phyloP scores from a whole-genome alignment of 2,888 invertebrate genomes.

The Rugalucina vietnamica region DNA sequence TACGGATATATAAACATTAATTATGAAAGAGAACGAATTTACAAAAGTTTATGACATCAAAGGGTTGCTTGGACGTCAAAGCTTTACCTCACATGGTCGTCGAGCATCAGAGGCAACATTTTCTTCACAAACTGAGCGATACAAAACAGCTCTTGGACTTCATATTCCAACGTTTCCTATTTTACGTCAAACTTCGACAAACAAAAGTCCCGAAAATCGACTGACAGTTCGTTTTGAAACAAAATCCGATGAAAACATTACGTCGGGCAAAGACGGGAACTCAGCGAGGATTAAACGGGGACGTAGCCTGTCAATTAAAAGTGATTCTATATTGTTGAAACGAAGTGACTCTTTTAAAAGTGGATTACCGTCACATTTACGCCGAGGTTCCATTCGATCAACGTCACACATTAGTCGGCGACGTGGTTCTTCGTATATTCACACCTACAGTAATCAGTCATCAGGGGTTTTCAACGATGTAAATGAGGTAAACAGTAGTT shows the following conservation, averaged over 20 bases:
- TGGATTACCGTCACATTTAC: background rate
- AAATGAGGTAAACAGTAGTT: too few species aligned
- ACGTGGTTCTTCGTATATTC: background rate
- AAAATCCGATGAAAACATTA: background rate
- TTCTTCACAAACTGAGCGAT: conserved; percentile 17
- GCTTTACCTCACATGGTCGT: conserved; percentile 34
- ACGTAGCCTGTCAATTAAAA: background rate
- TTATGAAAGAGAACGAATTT: conserved; percentile 28
- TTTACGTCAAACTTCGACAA: background rate
- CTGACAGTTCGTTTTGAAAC: background rate
- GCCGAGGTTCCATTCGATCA: background rate
- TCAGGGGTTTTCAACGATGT: background rate
- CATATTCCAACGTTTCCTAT: background rate
- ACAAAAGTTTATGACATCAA: conserved; percentile 15
- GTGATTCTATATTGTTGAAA: background rate
- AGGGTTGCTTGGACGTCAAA: conserved; percentile 6
- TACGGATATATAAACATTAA: background rate
- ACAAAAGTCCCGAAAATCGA: background rate
- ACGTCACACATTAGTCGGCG: background rate
- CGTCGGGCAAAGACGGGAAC: background rate
- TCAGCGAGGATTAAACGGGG: background rate
- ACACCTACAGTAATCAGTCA: background rate
- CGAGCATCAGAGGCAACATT: conserved; percentile 19
- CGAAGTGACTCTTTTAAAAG: background rate
- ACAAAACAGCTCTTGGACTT: conserved; percentile 34